Conservation (phyloP, 92 coral and sea anemone species). For the Scolanthus callimorphus region DNA sequence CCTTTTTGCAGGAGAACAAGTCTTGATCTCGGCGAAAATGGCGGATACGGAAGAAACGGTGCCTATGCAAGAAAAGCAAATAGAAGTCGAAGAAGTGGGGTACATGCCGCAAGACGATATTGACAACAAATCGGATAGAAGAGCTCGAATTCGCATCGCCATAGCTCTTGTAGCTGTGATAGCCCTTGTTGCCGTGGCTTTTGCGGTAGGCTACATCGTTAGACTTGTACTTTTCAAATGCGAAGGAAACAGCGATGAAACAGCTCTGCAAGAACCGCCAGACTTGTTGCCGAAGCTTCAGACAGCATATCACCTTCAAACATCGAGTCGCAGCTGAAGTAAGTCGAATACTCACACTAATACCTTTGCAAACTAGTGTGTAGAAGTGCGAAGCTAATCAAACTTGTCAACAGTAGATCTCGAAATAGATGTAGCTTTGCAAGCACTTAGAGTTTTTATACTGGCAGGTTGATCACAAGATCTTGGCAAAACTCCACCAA, state of each 20-base stretch:
- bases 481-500: too few species aligned
- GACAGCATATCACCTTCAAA: slow-evolving; percentile 19
- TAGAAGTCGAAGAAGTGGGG: slow-evolving; percentile 32
- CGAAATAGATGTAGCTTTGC: too few species aligned
- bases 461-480: too few species aligned
- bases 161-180: slow-evolving; percentile 27
- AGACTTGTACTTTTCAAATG: slow-evolving; percentile 36
- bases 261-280: not conserved
- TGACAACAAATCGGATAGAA: slow-evolving; percentile 3
- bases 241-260: not conserved
- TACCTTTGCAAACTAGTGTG: too few species aligned
- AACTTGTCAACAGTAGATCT: too few species aligned
- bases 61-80: not conserved
- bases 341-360: too few species aligned
- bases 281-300: slow-evolving; percentile 16
- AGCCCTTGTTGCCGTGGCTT: slow-evolving; percentile 41
- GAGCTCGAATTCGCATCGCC: slow-evolving; percentile 24
- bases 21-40: too few species aligned
- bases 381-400: too few species aligned
- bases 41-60: not conserved
- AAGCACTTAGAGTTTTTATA: too few species aligned
- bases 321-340: slow-evolving; percentile 23
- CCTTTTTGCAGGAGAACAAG: not conserved
- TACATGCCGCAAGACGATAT: slow-evolving; percentile 4
- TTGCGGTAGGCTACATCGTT: slow-evolving; percentile 53